Evolutionary conservation across 2,888 invertebrate species (phyloP), one percentile per base, ranked within the genome.

Genomic region (Helleia helle): DNA sequence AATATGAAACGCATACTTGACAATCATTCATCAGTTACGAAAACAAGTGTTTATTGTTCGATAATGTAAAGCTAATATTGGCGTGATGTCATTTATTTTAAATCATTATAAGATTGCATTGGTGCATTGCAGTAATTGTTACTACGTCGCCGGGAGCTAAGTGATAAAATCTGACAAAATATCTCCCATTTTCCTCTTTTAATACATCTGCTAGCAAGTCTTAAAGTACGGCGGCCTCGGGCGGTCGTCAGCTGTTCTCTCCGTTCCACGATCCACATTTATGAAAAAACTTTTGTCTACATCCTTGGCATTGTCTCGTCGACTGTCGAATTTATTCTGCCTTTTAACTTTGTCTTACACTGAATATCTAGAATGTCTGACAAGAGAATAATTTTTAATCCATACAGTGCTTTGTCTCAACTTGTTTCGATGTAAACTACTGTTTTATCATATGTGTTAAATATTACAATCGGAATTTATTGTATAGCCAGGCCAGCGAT

Each of bases 261-360:
- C 18, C 48, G 41, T 53, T 62, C 62, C 52, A 50, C 62, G 64
- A 62, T 64, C 65, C 72, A 68, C 79, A 72, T 79, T 80, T 81
- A 81, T 80, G 80, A 84, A 83, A 80, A 81, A 81, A 79, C 68
- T 79, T 79, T 73, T 56, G 56, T 66, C 65, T 65, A 68, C 67
- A 69, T 72, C 70, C 70, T 70, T 71, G 63, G 62, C 71, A 71
- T 70, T 71, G 71, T 75, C 72, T 67, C 59, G 59, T 56, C 58
- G 62, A 59, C 62, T 65, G 54, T 59, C 56, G 56, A 59, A 63
- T 65, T 62, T 56, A 57, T 65, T 61, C 56, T 45, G 49, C 50
- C 56, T 58, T 58, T 59, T 55, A 56, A 52, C 51, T 52, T 55
- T 47, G 50, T 50, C 55, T 49, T 47, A 50, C 39, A 41, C 36